phyloP scores from a whole-genome alignment of 2,888 invertebrate species.

The Danaus chrysippus region DNA sequence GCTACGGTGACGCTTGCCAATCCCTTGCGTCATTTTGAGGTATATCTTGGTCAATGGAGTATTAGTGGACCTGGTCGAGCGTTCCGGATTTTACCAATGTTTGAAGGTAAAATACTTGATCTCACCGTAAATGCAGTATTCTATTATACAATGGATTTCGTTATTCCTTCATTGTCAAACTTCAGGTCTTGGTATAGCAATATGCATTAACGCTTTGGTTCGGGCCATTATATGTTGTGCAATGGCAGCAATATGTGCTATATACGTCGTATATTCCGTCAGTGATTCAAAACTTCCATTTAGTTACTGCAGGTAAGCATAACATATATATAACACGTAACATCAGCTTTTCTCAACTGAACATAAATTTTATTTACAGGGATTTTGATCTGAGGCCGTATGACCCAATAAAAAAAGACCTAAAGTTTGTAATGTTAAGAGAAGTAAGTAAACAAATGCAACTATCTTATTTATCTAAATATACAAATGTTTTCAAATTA shows the following conservation, averaged over 20 bases:
- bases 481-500: background rate
- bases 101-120: slow-evolving; percentile 24
- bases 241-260: slow-evolving; percentile 55
- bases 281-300: slow-evolving; percentile 57
- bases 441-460: slow-evolving; percentile 38
- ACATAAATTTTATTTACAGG: slow-evolving; percentile 38
- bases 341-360: background rate
- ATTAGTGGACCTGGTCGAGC: slow-evolving; percentile 70
- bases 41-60: slow-evolving; percentile 72
- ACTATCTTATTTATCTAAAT: too few species aligned
- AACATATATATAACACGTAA: background rate
- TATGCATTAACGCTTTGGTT: slow-evolving; percentile 63
- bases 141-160: too few species aligned
- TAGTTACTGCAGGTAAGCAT: slow-evolving; percentile 59
- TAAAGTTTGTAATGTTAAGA: slow-evolving; percentile 33
- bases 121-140: too few species aligned
- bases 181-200: slow-evolving; percentile 66
- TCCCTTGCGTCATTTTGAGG: slow-evolving; percentile 68
- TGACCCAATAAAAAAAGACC: slow-evolving; percentile 43
- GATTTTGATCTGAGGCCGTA: slow-evolving; percentile 52
- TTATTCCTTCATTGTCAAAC: too few species aligned
- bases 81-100: slow-evolving; percentile 61
- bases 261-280: slow-evolving; percentile 54
- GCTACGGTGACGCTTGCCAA: slow-evolving; percentile 54
- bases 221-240: slow-evolving; percentile 59